These are phyloP conservation scores for Saimiri boliviensis DNA, from an alignment of 2,113 vertebrate species.

Conservation along the genomic window DNA sequence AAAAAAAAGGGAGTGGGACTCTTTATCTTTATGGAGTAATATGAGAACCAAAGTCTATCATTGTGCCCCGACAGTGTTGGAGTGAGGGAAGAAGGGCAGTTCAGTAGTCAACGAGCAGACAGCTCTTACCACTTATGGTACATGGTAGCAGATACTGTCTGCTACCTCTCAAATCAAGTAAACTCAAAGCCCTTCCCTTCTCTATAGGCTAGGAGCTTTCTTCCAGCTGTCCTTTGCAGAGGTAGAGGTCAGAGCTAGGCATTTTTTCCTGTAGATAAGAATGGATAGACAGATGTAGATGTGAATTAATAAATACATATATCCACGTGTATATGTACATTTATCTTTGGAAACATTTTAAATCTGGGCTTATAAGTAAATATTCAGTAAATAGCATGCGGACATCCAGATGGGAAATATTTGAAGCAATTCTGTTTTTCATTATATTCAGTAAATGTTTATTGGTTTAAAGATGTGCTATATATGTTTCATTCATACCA, in stretches of 20 bases:
- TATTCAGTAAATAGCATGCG: background rate
- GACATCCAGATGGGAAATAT: background rate
- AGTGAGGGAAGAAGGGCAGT: background rate
- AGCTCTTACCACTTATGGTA: background rate
- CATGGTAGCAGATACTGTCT: too few relatives aligned
- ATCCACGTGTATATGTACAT: background rate
- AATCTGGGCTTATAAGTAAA: background rate
- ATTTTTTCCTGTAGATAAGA: background rate
- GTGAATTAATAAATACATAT: background rate
- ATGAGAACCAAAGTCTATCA: background rate
- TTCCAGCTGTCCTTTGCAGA: background rate
- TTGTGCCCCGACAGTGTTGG: background rate
- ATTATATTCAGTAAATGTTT: background rate
- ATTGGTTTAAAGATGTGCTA: background rate
- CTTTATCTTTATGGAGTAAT: background rate
- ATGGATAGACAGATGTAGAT: background rate
- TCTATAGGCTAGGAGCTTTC: background rate
- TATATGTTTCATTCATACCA: background rate
- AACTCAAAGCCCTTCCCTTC: background rate
- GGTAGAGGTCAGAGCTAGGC: too few relatives aligned
- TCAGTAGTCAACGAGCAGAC: background rate
- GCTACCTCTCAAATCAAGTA: background rate
- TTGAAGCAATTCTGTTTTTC: background rate
- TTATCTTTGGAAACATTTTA: background rate
- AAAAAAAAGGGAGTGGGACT: too few relatives aligned